Evolutionary conservation across 2,797 vertebrate genomes (phyloP), one percentile per base, ranked within the genome.

Genomic region (Myiothlypis coronata): DNA sequence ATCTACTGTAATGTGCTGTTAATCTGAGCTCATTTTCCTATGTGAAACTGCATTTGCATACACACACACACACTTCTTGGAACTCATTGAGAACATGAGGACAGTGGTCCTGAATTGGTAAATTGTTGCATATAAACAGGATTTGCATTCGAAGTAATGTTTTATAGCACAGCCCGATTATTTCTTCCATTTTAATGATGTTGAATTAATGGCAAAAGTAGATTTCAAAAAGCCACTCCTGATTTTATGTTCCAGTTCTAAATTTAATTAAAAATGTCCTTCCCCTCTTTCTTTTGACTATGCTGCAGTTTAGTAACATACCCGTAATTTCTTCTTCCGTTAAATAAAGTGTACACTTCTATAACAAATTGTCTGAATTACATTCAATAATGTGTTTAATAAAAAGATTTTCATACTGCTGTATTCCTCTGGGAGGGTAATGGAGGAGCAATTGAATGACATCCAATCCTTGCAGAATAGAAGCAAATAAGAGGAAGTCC

Each of bases 21-120:
- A 92, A 92, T 90, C 81, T 94, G 47, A 91, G 61, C 89, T 93
- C 90, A 86, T 93, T 97, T 96, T 88, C 77, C 92, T 91, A 28
- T 70, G 56, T 57, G 71, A 72, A 93, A 50, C 32, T 7, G 1
- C 46, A 75, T 94, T 96, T 94, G 80, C 63, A 95, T 85, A 59
- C 64, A 96, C 93, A 52, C 37, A 39, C 93, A 50, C 84, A 30
- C 64, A 72, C 44, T 95, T 95, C n/a, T 92, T 59, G 69, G 83
- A 90, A 69, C 49, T 91, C 87, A 80, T 39, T 60, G 57, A 85
- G 75, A 94, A 76, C 47, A 65, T 81, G 79, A 55, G 70, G 63
- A 69, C 53, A 76, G 56, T 83, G 50, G 78, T 94, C 49, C 87
- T 67, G 37, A 75, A 93, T 91, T 95, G 53, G 70, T 93, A 74